Evolutionary conservation across 1,140 invertebrate species (phyloP).

Genomic region (Rhyzopertha dominica): DNA sequence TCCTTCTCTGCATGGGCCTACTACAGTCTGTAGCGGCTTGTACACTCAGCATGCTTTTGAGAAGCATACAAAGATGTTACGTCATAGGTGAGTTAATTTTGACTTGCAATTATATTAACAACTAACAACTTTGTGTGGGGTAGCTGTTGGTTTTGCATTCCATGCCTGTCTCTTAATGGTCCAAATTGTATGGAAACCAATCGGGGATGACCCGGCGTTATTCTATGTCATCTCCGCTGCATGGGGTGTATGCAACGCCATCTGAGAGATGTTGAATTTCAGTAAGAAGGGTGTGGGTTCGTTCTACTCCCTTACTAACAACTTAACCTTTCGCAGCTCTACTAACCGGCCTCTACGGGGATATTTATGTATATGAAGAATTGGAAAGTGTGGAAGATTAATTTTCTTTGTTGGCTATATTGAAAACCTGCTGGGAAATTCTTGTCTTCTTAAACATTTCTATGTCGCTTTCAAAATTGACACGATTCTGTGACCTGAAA

Average conservation of each 20-base stretch:
- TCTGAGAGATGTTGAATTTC: slow-evolving; percentile 58
- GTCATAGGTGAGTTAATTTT: slow-evolving; percentile 50
- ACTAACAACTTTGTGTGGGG: too few relatives aligned
- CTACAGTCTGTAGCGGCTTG: slow-evolving; percentile 58
- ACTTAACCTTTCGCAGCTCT: slow-evolving; percentile 41
- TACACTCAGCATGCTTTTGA: slow-evolving; percentile 60
- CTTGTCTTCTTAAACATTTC: too few relatives aligned
- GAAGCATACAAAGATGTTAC: slow-evolving; percentile 55
- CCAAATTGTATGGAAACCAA: slow-evolving; percentile 56
- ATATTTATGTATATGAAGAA: too few relatives aligned
- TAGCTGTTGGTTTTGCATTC: slow-evolving; percentile 59
- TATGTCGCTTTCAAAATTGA: too few relatives aligned
- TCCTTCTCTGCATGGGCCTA: slow-evolving; percentile 55
- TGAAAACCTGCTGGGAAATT: too few relatives aligned
- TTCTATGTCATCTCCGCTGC: slow-evolving; percentile 64
- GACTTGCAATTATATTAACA: neutral
- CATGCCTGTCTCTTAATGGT: slow-evolving; percentile 59
- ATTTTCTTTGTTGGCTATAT: too few relatives aligned
- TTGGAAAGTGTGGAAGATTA: too few relatives aligned
- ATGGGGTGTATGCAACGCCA: slow-evolving; percentile 65
- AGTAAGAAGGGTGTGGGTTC: slow-evolving; percentile 19
- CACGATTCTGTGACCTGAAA: too few relatives aligned
- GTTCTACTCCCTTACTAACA: slow-evolving; percentile 1
- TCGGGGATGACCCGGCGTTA: slow-evolving; percentile 54
- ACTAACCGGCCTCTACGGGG: slow-evolving; percentile 44